phyloP scores from a whole-genome alignment of 2,113 vertebrate species.

The Cheilinus undulatus region DNA sequence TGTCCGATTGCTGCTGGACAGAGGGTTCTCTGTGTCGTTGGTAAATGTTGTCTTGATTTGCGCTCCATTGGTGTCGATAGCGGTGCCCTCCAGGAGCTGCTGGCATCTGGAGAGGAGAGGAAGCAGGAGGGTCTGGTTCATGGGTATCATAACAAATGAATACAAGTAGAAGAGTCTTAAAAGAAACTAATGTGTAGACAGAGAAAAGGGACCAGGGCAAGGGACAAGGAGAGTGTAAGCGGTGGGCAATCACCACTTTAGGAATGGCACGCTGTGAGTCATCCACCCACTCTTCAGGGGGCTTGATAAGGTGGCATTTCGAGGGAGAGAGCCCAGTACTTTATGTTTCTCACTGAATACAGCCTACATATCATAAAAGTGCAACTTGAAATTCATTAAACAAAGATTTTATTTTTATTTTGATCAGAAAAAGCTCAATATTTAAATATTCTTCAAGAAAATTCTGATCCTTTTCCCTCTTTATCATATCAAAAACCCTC shows the following conservation, averaged over 20 bases:
- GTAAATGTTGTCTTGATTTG: slow-evolving; percentile 31
- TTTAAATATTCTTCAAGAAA: not conserved
- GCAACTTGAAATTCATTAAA: not conserved
- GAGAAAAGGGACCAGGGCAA: slow-evolving; percentile 16
- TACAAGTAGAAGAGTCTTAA: not conserved
- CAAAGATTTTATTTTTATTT: not conserved
- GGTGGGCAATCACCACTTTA: slow-evolving; percentile 77
- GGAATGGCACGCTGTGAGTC: slow-evolving; percentile 83
- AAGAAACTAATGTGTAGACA: not conserved
- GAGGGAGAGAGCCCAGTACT: slow-evolving; percentile 62
- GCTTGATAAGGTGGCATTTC: slow-evolving; percentile 71
- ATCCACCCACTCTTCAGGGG: slow-evolving; percentile 60
- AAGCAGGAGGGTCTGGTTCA: slow-evolving; percentile 84
- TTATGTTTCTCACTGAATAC: slow-evolving; percentile 6
- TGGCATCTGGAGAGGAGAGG: slow-evolving; percentile 81
- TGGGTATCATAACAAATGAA: slow-evolving; percentile 44
- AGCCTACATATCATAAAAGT: slow-evolving; percentile 16
- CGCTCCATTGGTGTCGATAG: slow-evolving; percentile 40
- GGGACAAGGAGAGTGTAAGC: slow-evolving; percentile 46
- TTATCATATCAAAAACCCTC: slow-evolving; percentile 26
- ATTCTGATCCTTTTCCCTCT: slow-evolving; percentile 34
- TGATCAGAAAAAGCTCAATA: slow-evolving; percentile 4
- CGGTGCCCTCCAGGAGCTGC: slow-evolving; percentile 86
- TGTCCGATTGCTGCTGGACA: not conserved
- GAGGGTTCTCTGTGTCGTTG: slow-evolving; percentile 33